Percentiles rank a stretch among this genome's conserved stretches.
Evolutionary conservation across 2,797 vertebrate genomes (phyloP).

Genomic region (Spatula versicolor): DNA sequence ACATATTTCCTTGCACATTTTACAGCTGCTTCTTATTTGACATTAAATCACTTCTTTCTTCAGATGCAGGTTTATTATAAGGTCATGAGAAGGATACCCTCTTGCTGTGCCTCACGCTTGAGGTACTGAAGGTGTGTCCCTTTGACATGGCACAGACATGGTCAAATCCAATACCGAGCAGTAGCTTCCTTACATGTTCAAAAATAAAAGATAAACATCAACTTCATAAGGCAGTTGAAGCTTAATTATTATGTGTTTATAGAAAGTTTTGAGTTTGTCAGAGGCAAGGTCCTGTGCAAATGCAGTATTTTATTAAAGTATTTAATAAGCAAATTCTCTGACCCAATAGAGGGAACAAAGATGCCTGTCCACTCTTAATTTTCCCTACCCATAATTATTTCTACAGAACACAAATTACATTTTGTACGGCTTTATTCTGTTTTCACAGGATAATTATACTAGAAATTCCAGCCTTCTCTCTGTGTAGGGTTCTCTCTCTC

Average conservation of each 20-base stretch:
- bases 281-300: background rate
- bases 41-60: background rate
- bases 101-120: background rate
- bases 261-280: slow-evolving; percentile 1
- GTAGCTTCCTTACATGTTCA: background rate
- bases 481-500: slow-evolving; percentile 1
- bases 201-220: slow-evolving; percentile 11
- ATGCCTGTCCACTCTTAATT: slow-evolving; percentile 29
- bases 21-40: background rate
- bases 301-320: slow-evolving; percentile 35
- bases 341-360: slow-evolving; percentile 19
- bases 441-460: slow-evolving; percentile 49
- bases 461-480: slow-evolving; percentile 43
- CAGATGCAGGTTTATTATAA: background rate
- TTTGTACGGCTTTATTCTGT: slow-evolving; percentile 34
- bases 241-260: background rate
- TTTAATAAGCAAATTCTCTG: slow-evolving; percentile 43
- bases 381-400: slow-evolving; percentile 43
- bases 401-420: slow-evolving; percentile 44
- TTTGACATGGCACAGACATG: background rate
- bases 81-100: background rate
- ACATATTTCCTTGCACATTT: background rate
- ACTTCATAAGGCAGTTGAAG: background rate
- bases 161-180: background rate
- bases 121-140: background rate